These are phyloP conservation scores for Dorcus hopei DNA, from an alignment of 2,888 invertebrate species.

Conservation along the genomic window DNA sequence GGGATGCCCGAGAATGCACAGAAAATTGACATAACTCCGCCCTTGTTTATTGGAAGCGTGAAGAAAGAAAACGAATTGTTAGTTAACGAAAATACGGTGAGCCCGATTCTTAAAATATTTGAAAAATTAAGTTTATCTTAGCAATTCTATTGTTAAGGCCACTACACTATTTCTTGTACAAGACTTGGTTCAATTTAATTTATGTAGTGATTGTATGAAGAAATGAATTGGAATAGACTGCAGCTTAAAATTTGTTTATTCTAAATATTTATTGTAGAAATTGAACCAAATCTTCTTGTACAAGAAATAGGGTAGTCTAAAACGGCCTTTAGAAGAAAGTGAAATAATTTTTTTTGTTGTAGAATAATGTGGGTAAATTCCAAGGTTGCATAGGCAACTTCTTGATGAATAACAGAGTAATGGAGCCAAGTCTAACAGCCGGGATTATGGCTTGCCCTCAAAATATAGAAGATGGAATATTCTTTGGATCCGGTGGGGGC, in stretches of 20 bases:
- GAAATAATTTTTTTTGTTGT: not conserved
- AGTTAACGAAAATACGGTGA: constrained; percentile 44
- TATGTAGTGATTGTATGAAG: no score
- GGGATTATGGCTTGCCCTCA: constrained; percentile 78
- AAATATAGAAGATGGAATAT: constrained; percentile 75
- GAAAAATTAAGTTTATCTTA: no score
- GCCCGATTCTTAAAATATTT: not conserved
- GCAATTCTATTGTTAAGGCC: no score
- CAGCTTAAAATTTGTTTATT: not conserved
- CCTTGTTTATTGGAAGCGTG: constrained; percentile 83
- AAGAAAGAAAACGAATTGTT: constrained; percentile 49
- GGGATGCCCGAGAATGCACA: constrained; percentile 2
- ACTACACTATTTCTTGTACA: no score
- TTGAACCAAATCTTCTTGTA: no score
- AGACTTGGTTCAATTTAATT: no score
- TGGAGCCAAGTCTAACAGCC: constrained; percentile 59
- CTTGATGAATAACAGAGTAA: constrained; percentile 63
- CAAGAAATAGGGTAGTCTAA: no score
- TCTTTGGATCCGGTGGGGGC: constrained; percentile 78
- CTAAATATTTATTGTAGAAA: no score
- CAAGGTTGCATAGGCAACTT: constrained; percentile 82
- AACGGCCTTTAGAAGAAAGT: not conserved
- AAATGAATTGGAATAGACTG: no score
- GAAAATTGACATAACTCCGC: constrained; percentile 62
- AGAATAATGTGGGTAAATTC: constrained; percentile 60